These are phyloP conservation scores for Lepus europaeus DNA, from an alignment of 2,113 vertebrate genomes.

Conservation along the genomic window DNA sequence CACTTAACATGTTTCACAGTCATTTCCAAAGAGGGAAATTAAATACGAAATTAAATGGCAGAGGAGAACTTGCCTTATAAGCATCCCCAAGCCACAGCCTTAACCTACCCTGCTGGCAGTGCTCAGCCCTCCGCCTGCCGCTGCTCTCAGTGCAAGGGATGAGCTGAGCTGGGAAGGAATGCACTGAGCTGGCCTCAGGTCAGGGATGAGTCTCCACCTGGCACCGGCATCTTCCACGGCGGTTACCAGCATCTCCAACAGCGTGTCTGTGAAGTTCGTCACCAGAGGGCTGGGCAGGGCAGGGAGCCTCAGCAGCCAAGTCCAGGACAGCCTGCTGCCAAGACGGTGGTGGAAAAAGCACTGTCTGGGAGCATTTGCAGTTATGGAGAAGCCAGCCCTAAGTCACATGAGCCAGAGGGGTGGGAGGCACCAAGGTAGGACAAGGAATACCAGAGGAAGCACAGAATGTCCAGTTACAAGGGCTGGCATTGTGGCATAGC, in stretches of 20 bases:
- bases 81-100: neutral
- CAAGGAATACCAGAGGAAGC: neutral
- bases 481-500: too few relatives aligned
- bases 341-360: neutral
- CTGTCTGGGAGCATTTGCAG: neutral
- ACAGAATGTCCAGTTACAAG: neutral
- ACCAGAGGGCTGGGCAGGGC: neutral
- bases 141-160: slow-evolving; percentile 6
- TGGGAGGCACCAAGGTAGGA: neutral
- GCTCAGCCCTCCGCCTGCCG: neutral
- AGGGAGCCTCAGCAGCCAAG: neutral
- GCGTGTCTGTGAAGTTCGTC: neutral
- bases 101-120: neutral
- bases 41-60: slow-evolving; percentile 3
- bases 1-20: neutral
- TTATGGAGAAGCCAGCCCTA: neutral
- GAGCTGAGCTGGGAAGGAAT: slow-evolving; percentile 70
- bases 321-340: neutral
- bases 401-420: neutral
- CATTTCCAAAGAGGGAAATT: slow-evolving; percentile 44
- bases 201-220: slow-evolving; percentile 55
- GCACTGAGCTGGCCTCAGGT: slow-evolving; percentile 48
- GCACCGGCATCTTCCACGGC: neutral
- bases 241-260: neutral
- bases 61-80: slow-evolving; percentile 40